These are phyloP conservation scores for Hassar affinis DNA, from an alignment of 2,113 vertebrate species.

Conservation along the genomic window DNA sequence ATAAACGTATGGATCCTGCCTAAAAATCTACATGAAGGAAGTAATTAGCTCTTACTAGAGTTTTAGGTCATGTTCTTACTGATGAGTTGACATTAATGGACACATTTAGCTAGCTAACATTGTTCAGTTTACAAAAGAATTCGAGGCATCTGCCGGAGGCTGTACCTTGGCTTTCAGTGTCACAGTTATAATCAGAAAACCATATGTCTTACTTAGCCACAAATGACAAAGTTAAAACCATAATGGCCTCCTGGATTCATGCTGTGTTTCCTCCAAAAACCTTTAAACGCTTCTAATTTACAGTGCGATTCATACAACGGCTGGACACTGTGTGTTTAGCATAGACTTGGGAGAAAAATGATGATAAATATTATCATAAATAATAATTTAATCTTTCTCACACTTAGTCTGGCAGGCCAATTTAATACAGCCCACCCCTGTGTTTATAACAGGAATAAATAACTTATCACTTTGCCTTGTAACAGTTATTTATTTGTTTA, in stretches of 20 bases:
- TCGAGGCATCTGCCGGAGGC: neutral
- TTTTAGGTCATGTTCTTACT: neutral
- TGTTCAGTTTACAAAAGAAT: neutral
- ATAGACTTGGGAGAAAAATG: neutral
- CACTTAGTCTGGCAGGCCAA: neutral
- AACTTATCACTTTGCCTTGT: neutral
- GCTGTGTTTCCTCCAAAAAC: neutral
- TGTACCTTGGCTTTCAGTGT: neutral
- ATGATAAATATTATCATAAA: neutral
- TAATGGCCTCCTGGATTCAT: neutral
- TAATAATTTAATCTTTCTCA: neutral
- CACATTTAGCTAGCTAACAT: neutral
- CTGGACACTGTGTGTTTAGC: neutral
- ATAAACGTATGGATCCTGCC: neutral
- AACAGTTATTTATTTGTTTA: neutral
- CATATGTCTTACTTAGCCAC: neutral
- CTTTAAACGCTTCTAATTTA: neutral
- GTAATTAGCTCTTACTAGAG: neutral
- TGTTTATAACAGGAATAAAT: neutral
- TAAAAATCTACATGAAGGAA: neutral
- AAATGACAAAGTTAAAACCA: neutral
- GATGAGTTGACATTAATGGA: neutral
- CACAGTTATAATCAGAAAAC: neutral
- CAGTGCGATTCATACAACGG: neutral
- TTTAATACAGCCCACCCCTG: neutral